Evolutionary conservation across 2,797 vertebrate genomes (phyloP), one percentile per base, ranked within the genome.

Genomic region (Masticophis lateralis): DNA sequence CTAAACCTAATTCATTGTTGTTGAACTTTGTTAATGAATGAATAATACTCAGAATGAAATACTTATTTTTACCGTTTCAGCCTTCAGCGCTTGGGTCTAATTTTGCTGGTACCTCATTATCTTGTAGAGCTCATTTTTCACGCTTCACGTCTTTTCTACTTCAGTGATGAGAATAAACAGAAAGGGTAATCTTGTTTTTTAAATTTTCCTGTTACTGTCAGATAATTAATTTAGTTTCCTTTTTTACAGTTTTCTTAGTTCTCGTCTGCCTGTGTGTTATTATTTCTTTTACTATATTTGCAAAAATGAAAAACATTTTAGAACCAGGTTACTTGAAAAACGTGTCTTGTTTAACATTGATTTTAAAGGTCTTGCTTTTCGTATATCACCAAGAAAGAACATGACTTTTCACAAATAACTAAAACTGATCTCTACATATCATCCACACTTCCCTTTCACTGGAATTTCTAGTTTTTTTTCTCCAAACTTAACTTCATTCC

Each of bases 71-170:
- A 69, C 25, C 90, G 16, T 92, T 90, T 47, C 94, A 99, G 98
- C 95, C 98, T 98, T 95, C 98, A 98, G 91, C 96, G 98, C 91
- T 97, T 99, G 95, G 98, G 98, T 93, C 97, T 99, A 95, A 97
- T 98, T 95, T 94, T 99, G 94, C 97, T 99, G 95, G 98, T 98
- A 94, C 98, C 98, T 94, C 98, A 98, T 96, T 99, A 98, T 97
- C 96, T 98, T 96, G 98, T 98, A 96, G 98, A 98, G 97, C 97
- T 98, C 63, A 97, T 98, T 96, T 99, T 98, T 95, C 98, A 98
- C 61, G 98, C 98, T 28, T 99, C 98, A 28, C 98, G 98, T 60
- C 98, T 99, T 95, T 98, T 98, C 96, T 98, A 98, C 98, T 98
- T 98, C 97, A 98, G 98, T 87, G 98, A 98, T 1, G 98, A 98